A percentile compares a stretch with the other conserved stretches of the same genome.
These are phyloP conservation scores for Charaxes varanes DNA, from an alignment of 1,140 invertebrate species.

Conservation along the genomic window DNA sequence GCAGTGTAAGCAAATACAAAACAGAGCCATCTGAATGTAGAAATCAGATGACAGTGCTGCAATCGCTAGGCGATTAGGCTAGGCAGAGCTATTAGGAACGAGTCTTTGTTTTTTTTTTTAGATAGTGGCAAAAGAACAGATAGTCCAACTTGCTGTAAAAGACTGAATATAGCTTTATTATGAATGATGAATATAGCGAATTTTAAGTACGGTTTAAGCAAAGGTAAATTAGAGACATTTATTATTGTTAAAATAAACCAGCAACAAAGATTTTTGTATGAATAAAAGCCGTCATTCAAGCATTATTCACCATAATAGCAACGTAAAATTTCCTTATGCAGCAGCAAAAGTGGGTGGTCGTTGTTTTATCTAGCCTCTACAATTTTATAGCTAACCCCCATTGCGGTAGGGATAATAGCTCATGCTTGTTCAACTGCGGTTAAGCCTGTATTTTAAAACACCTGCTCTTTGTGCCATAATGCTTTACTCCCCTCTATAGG, in stretches of 20 bases:
- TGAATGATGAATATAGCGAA: no score
- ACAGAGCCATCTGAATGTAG: conserved; percentile 88
- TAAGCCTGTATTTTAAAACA: conserved; percentile 16
- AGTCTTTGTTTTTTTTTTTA: no score
- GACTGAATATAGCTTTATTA: no score
- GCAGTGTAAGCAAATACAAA: conserved; percentile 88
- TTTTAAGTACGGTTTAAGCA: conserved; percentile 85
- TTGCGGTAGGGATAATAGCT: conserved; percentile 17
- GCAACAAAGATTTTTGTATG: no score
- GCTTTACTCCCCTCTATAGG: conserved; percentile 2
- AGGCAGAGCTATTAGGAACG: no score
- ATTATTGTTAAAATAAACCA: no score
- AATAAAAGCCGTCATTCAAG: no score
- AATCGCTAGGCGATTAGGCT: conserved; percentile 87
- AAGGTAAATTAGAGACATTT: conserved; percentile 87
- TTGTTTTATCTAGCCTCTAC: conserved; percentile 8
- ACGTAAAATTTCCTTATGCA: no score
- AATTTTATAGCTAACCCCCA: conserved; percentile 15
- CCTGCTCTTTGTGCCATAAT: conserved; percentile 3
- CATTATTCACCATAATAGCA: no score
- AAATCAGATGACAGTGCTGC: conserved; percentile 89
- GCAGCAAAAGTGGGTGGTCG: no score
- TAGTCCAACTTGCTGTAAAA: no score
- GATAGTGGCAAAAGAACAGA: no score
- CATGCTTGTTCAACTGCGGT: conserved; percentile 15